Base-by-base conservation (phyloP, 1,140 invertebrate species). In the Hestina assimilis region DNA sequence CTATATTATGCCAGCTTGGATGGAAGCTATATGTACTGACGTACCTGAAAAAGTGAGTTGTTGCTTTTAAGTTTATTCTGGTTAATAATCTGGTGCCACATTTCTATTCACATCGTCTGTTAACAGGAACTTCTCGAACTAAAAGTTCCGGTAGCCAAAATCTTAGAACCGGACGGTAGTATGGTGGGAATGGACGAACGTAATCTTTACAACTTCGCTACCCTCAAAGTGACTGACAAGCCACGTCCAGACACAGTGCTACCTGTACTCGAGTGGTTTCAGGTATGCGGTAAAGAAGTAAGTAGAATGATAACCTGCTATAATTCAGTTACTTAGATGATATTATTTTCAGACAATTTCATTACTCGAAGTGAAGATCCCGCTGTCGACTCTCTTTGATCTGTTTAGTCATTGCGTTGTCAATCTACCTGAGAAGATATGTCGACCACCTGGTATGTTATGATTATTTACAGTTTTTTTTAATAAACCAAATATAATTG, bases 1-100 rank as follows among this genome's bases (percentile, higher is more conserved):
- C 79, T 95, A 96, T 77, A 96, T 99, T 7, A 99, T 99, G 96
- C 98, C 98, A 0, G 94, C 97, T 76, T 99, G 98, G 98, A 95
- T 99, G 93, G 97, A 99, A 89, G 96, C 97, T 0, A 97, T 99
- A 63, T 95, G 96, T 20, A 96, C 96, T 67, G 97, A 99, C 82
- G 95, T 99, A 3, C 95, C 96, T 0, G 95, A 98, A 80, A 94
- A 97, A 75, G 97, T 83, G 45, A 6, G 20, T 38, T 33, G 28
- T 2, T 12, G 11, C 6, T 31, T 9, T n/a, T 8, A 8, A 35
- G 3, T 33, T 8, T 28, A 11, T 11, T 17, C 15, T 23, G 9
- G 1, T 19, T 26, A n/a, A 24, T 14, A 40, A 38, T 24, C 15
- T 38, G 3, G 11, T 0, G 5, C 14, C 3, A 15, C n/a, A 8